These are phyloP conservation scores for Hydra vulgaris DNA, from an alignment of 30 jellyfish, hydroid and myxozoan genomes.

Conservation along the genomic window DNA sequence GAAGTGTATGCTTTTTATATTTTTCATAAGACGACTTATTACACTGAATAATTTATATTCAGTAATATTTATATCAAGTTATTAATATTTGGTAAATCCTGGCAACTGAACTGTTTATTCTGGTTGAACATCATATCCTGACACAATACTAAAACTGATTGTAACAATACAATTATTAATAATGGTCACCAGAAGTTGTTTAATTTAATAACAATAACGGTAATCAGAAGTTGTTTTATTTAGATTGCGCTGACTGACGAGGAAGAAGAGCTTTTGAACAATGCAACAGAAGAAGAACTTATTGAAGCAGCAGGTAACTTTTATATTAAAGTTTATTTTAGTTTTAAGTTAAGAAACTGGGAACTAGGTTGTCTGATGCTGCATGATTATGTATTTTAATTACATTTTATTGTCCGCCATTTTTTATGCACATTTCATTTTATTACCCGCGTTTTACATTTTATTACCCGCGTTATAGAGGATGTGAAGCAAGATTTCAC, in stretches of 20 bases:
- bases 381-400: background rate
- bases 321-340: background rate
- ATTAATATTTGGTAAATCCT: too few species aligned
- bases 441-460: background rate
- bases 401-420: background rate
- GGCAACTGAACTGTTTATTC: too few species aligned
- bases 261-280: conserved; percentile 27
- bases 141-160: too few species aligned
- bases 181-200: too few species aligned
- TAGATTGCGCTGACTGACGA: conserved; percentile 31
- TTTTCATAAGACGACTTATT: too few species aligned
- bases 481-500: background rate
- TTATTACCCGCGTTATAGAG: background rate
- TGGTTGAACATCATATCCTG: too few species aligned
- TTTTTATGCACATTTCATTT: background rate
- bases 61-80: too few species aligned
- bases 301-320: conserved; percentile 36
- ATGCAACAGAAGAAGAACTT: conserved; percentile 38
- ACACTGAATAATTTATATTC: too few species aligned
- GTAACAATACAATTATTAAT: too few species aligned
- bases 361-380: background rate
- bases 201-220: too few species aligned
- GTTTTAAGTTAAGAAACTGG: too few species aligned
- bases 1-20: background rate
- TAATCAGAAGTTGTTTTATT: too few species aligned